Evolutionary conservation across 1,140 invertebrate genomes (phyloP), one percentile per base, ranked within the genome.

Genomic region (Listronotus bonariensis): DNA sequence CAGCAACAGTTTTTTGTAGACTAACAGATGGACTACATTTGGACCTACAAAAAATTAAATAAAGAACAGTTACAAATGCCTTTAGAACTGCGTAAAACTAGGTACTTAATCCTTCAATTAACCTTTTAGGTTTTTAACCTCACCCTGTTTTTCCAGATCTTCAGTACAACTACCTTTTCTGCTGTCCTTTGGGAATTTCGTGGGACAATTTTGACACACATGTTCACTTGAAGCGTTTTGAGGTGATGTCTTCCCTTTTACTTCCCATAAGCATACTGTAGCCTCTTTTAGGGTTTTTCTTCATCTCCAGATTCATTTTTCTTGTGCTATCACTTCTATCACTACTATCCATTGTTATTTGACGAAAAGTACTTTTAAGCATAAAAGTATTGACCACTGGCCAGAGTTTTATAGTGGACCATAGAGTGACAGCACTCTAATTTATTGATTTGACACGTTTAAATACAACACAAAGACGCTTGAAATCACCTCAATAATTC

Each of bases 201-300:
- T 15, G 54, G 32, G 9, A 1, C 15, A 20, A 20, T 15, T 11
- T 51, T 10, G 17, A 8, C 32, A n/a, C 48, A 1, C 0, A 7
- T 10, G 34, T 14, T n/a, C 20, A 38, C 31, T 38, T 14, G 41
- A 45, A 9, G 63, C 64, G 20, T 75, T 80, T 81, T 85, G 46
- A 85, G 76, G 73, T 85, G 82, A 73, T 82, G 82, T 81, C 83
- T 84, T 17, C 84, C 84, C 76, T 87, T n/a, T 86, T 36, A 87
- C 81, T 81, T 87, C 84, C 85, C 85, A 87, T 43, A 84, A n/a
- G n/a, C 79, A 78, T 83, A 86, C 68, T 82, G 79, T 26, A n/a
- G 85, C 85, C 76, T 87, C 87, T 74, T 87, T 87, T 57, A 85
- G 79, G 66, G 83, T 76, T 82, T 81, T 67, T 83, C 81, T 69